A percentile compares a stretch with the other conserved stretches of the same genome.
Conservation (phyloP, 2,113 vertebrate genomes). For the Corydoras sp. region DNA sequence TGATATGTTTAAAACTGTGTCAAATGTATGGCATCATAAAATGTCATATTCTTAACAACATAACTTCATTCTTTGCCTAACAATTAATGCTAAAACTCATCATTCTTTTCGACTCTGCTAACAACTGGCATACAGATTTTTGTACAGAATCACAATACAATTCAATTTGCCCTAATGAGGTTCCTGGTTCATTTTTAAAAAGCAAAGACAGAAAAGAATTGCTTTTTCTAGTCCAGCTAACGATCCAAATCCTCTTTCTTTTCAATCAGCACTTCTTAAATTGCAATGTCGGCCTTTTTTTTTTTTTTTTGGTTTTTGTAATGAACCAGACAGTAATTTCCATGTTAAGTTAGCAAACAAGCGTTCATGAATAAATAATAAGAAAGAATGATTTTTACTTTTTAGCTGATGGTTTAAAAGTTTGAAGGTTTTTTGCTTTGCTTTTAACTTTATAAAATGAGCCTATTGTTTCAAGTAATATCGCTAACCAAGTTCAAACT, state of each 20-base stretch:
- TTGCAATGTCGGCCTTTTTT: slow-evolving; percentile 42
- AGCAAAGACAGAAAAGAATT: slow-evolving; percentile 40
- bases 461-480: background rate
- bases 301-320: slow-evolving; percentile 15
- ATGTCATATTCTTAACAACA: no score
- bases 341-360: slow-evolving; percentile 51
- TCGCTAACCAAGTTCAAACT: no score
- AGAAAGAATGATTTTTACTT: slow-evolving; percentile 16
- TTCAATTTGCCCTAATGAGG: slow-evolving; percentile 47
- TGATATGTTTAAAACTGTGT: slow-evolving; percentile 1
- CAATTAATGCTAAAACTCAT: background rate
- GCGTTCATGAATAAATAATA: slow-evolving; percentile 43
- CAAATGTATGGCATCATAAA: no score
- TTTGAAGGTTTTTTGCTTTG: background rate
- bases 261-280: slow-evolving; percentile 53
- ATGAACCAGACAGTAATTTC: slow-evolving; percentile 35
- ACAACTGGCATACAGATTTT: background rate
- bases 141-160: slow-evolving; percentile 53
- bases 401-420: slow-evolving; percentile 28
- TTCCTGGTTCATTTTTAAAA: slow-evolving; percentile 51
- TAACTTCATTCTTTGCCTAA: background rate
- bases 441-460: background rate
- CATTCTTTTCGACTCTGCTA: background rate
- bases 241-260: slow-evolving; percentile 39
- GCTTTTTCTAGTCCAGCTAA: slow-evolving; percentile 39